Percentiles rank a stretch among this genome's conserved stretches.
These are phyloP conservation scores for Morpho achilles DNA, from an alignment of 2,888 invertebrate species.

Conservation along the genomic window DNA sequence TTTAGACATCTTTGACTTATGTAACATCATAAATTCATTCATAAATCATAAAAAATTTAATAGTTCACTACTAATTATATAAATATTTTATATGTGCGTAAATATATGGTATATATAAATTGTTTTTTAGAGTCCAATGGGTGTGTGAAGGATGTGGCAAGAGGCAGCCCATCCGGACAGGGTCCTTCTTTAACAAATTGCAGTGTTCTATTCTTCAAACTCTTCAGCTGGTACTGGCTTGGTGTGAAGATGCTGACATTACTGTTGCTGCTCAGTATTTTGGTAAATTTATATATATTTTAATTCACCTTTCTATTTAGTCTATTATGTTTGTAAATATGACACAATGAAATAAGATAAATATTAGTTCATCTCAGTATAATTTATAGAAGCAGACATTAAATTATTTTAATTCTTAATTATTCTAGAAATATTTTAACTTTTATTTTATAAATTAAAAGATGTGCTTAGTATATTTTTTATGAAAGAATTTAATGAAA, in stretches of 20 bases:
- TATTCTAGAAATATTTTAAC: conserved; percentile 7
- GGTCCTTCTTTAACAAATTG: conserved; percentile 80
- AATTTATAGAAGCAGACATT: too few species aligned
- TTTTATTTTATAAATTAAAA: not conserved
- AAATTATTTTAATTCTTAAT: too few species aligned
- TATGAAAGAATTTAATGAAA: too few species aligned
- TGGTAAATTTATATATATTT: conserved; percentile 51
- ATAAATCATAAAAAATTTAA: too few species aligned
- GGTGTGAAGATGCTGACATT: conserved; percentile 82
- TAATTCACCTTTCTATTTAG: too few species aligned
- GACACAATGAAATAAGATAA: too few species aligned
- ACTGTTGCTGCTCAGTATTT: conserved; percentile 71
- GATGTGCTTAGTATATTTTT: not conserved
- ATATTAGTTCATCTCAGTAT: too few species aligned
- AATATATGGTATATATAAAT: not conserved
- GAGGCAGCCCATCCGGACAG: conserved; percentile 53
- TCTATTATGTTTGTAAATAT: too few species aligned
- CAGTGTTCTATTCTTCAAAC: conserved; percentile 81
- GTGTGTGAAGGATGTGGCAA: conserved; percentile 57
- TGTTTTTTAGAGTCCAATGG: conserved; percentile 59
- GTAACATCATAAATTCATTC: too few species aligned
- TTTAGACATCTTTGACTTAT: too few species aligned
- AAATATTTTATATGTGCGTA: not conserved
- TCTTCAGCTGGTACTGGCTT: conserved; percentile 80
- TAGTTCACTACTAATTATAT: not conserved